Conservation (phyloP, 1,140 invertebrate species). For the Geopemphigus sp. region DNA sequence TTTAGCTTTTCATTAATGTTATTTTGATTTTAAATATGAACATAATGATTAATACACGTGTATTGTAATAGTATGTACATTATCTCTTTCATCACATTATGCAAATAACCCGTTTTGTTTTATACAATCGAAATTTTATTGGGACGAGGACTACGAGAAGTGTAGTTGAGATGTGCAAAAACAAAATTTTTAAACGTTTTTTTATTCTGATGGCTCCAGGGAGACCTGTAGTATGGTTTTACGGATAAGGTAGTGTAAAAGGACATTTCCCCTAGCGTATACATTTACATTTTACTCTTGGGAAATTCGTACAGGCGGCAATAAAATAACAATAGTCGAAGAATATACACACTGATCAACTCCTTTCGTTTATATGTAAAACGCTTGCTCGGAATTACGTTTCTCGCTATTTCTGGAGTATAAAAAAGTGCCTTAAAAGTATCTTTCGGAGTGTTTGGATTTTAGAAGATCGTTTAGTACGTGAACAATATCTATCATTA, state of each 20-base stretch:
- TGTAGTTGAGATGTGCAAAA: conserved; percentile 5
- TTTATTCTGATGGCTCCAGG: conserved; percentile 34
- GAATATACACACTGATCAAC: conserved; percentile 15
- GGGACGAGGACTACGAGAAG: background rate
- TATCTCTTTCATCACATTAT: conserved; percentile 12
- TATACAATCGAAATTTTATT: background rate
- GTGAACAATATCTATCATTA: background rate
- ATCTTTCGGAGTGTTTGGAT: background rate
- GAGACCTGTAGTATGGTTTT: conserved; percentile 35
- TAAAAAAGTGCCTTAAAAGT: background rate
- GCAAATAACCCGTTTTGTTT: background rate
- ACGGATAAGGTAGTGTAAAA: conserved; percentile 19
- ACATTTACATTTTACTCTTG: conserved; percentile 46
- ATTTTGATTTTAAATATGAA: background rate
- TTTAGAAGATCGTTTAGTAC: background rate
- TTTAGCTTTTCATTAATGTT: background rate
- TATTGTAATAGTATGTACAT: conserved; percentile 14
- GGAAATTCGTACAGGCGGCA: conserved; percentile 35
- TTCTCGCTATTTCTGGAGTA: background rate
- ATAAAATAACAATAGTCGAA: conserved; percentile 49
- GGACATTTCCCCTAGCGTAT: conserved; percentile 12
- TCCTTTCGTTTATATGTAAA: conserved; percentile 18
- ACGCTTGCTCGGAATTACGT: conserved; percentile 4
- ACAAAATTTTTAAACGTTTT: conserved; percentile 42
- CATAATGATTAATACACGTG: background rate